Base-by-base conservation (phyloP, 2,797 vertebrate species). In the Emys orbicularis region DNA sequence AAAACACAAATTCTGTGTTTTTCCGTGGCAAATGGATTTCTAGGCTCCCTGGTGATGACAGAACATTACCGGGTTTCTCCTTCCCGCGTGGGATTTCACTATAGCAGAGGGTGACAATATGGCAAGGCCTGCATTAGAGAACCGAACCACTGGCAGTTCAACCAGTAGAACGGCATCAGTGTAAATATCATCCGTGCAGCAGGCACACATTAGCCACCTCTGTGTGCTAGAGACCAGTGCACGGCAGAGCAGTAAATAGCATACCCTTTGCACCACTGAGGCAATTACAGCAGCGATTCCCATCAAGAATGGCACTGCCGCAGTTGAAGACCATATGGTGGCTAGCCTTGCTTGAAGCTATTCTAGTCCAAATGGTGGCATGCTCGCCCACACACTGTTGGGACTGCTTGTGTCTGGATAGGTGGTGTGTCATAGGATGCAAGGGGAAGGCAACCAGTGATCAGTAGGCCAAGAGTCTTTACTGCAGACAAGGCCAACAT, bases 391-490 rank as follows among this genome's bases (percentile, higher is more conserved):
- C 54, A 8, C n/a, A 41, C 65, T 16, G 19, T 34, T 23, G 65
- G n/a, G n/a, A 72, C 10, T 11, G 37, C 18, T 41, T 41, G 37
- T 23, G 65, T 72, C n/a, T 68, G 15, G 84, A 57, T 2, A 29
- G 56, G 25, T 57, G 25, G 27, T 57, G 27, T 29, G 13, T 50
- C 3, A 12, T 9, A 44, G 79, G 41, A 18, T 12, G 13, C 3
- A 31, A 27, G 47, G 29, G 82, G 49, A 41, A 93, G 12, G 23
- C 81, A 49, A 83, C 21, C 74, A 84, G 76, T 72, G 88, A 81
- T 77, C 31, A 16, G n/a, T 53, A 57, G 0, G 0, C 18, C 59
- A 81, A 72, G 77, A 47, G 49, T 72, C 34, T 15, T 61, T 54
- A 80, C 47, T 68, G 56, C 44, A 61, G 77, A 74, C 0, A n/a